These are phyloP conservation scores for Microplitis demolitor DNA, from an alignment of 1,140 invertebrate species.

Conservation along the genomic window DNA sequence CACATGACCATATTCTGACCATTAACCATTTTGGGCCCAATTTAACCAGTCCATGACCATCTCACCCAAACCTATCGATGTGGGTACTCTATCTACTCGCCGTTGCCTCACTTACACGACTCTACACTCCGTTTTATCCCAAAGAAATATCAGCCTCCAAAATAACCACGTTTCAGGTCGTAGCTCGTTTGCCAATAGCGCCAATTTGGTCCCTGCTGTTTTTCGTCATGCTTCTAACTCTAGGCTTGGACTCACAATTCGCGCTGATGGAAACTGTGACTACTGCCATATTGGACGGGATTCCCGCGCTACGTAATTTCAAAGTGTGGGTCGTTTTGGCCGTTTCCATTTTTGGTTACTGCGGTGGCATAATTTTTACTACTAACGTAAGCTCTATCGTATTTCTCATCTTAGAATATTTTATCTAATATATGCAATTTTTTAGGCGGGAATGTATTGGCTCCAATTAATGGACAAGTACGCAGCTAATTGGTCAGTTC, in stretches of 20 bases:
- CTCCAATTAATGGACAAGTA: conserved; percentile 86
- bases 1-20: too few species aligned
- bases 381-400: conserved; percentile 68
- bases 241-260: conserved; percentile 82
- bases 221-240: conserved; percentile 81
- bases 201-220: conserved; percentile 86
- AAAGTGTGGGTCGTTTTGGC: conserved; percentile 75
- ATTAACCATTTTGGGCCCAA: too few species aligned
- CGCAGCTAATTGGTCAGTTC: conserved; percentile 83
- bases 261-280: conserved; percentile 82
- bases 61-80: too few species aligned
- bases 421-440: background rate
- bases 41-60: too few species aligned
- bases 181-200: conserved; percentile 77
- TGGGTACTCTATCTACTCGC: too few species aligned
- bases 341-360: conserved; percentile 74
- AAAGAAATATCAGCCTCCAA: background rate
- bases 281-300: conserved; percentile 78
- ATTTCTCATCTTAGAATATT: conserved; percentile 8
- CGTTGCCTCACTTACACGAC: too few species aligned
- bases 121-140: background rate
- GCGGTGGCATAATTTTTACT: conserved; percentile 76
- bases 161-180: conserved; percentile 48
- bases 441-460: conserved; percentile 81
- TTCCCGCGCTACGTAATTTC: conserved; percentile 72